These are phyloP conservation scores for Standfussiana lucernea DNA, from an alignment of 2,888 invertebrate genomes.

Conservation along the genomic window DNA sequence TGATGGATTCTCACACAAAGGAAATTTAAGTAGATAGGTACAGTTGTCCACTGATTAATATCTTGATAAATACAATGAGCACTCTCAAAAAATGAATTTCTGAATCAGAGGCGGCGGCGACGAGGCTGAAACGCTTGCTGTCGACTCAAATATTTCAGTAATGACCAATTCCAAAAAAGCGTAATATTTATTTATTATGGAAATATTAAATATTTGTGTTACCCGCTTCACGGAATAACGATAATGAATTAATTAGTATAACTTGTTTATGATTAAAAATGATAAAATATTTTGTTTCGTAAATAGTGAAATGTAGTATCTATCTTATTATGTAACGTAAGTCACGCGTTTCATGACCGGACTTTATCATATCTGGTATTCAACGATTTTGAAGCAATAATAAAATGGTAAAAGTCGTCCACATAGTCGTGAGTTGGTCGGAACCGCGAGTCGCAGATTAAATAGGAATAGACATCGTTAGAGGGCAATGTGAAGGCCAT, in stretches of 20 bases:
- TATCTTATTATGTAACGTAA: constrained; percentile 61
- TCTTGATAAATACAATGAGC: constrained; percentile 47
- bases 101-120: constrained; percentile 2
- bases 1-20: constrained; percentile 38
- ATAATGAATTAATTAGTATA: constrained; percentile 35
- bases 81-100: constrained; percentile 37
- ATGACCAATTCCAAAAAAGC: constrained; percentile 43
- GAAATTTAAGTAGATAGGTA: constrained; percentile 22
- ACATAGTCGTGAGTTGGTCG: constrained; percentile 31
- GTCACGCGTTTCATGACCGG: constrained; percentile 60
- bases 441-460: constrained; percentile 37
- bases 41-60: constrained; percentile 44
- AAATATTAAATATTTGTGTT: constrained; percentile 42
- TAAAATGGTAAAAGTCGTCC: constrained; percentile 53
- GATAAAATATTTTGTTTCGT: constrained; percentile 62
- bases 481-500: constrained; percentile 66
- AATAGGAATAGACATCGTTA: constrained; percentile 45
- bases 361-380: constrained; percentile 66
- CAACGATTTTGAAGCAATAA: constrained; percentile 60
- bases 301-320: constrained; percentile 60
- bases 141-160: constrained; percentile 49
- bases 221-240: constrained; percentile 26
- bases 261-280: constrained; percentile 53
- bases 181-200: constrained; percentile 33
- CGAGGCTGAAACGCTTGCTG: constrained; percentile 9